Evolutionary conservation across 2,113 vertebrate genomes (phyloP), one percentile per base, ranked within the genome.

Genomic region (Tenrec ecaudatus): DNA sequence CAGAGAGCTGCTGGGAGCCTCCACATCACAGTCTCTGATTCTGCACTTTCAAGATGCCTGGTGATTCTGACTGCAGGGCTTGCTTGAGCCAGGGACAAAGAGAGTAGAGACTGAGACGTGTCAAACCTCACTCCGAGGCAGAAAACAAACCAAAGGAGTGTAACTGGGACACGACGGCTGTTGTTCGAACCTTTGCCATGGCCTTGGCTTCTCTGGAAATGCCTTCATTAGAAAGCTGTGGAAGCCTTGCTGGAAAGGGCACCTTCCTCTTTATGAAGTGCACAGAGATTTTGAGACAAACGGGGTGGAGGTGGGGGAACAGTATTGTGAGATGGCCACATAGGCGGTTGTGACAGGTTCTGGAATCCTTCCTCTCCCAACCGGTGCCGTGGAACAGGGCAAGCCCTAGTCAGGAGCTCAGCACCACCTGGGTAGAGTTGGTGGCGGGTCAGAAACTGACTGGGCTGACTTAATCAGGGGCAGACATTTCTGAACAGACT

Each of bases 381-480:
- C 19, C 5, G 1, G 25, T 8, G 27, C 19, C n/a, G 17, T 8
- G 1, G 4, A 7, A 5, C 29, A 27, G 47, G 20, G 31, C 16
- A 6, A 12, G 38, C 6, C 0, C 0, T 15, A 0, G 15, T 6
- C 1, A 16, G 3, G n/a, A 43, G 31, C 58, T 6, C 47, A 15
- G 79, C 25, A 9, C 23, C 20, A 14, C 81, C 22, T 14, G 3
- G 47, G 0, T 6, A 14, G 43, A 68, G 76, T 1, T 16, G 15
- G 23, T 0, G 47, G 80, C 47, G 25, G 23, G 2, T 25, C 7
- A 3, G 31, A 38, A 29, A 11, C n/a, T 17, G 47, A 29, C 47
- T 2, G 31, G 17, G 47, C 47, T 62, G 77, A 29, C 20, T 11
- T 1, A 4, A 25, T 68, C 85, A 29, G 60, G 22, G 38, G 38